Base-by-base conservation (phyloP, 2,113 vertebrate genomes). In the Psephotus haematonotus region DNA sequence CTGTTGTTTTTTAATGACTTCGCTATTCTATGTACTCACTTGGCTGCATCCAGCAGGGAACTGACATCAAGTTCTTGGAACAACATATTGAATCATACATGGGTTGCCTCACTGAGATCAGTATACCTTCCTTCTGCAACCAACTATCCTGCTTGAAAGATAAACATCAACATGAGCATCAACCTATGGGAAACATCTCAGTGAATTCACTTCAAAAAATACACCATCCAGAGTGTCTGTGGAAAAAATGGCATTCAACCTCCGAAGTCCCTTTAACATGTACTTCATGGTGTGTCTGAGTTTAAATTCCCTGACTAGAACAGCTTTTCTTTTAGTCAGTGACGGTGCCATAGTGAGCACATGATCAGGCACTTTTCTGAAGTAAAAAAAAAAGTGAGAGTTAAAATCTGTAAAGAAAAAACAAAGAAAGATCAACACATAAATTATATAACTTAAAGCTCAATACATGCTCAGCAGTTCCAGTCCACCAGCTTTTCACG, bases 71-170 rank as follows among this genome's bases (percentile, higher is more conserved):
- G 4, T 70, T 84, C 59, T 69, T 67, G 37, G 78, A 94, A 70
- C 9, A 78, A 49, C 0, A 1, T 13, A 10, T 11, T 6, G 9
- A 75, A 59, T 59, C 1, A 0, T 16, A 75, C 10, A 13, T 27
- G 17, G 20, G 29, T 65, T 81, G 9, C 43, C 31, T 72, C 44
- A 60, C 6, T 7, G 28, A 63, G 55, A 52, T 44, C 44, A 63
- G 9, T 59, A 25, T 49, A 29, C 17, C 24, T 74, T 84, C 20
- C 10, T 79, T 92, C 33, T 80, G 17, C 43, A 93, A 50, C 9
- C 10, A 85, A 6, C 5, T 7, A 33, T 50, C 10, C 25, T 67
- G 5, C 50, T 14, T 62, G 82, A 90, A 27, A 59, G 13, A 76
- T 7, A 4, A 60, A 31, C 19, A 46, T 16, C 46, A 65, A 47